These are phyloP conservation scores for Palaemon carinicauda DNA, from an alignment of 1,140 invertebrate genomes.

Conservation along the genomic window DNA sequence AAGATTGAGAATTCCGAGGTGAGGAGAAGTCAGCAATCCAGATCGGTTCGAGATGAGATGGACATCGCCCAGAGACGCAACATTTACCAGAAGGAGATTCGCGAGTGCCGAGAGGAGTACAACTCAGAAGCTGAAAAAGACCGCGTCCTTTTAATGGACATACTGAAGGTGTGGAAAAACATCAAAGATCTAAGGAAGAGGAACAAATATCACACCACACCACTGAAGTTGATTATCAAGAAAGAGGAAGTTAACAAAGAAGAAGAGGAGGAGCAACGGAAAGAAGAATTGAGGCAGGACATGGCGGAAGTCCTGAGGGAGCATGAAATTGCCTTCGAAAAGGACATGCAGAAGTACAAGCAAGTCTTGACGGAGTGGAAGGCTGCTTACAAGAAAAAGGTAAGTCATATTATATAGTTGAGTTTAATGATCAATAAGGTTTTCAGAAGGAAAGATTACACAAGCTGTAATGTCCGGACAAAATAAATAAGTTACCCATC, in stretches of 20 bases:
- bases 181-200: slow-evolving; percentile 6
- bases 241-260: slow-evolving; percentile 23
- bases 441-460: no score
- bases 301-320: slow-evolving; percentile 20
- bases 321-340: neutral
- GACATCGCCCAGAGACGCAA: neutral
- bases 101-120: slow-evolving; percentile 22
- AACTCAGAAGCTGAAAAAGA: slow-evolving; percentile 15
- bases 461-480: no score
- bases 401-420: neutral
- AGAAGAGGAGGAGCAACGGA: slow-evolving; percentile 32
- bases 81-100: slow-evolving; percentile 22
- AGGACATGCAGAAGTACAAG: slow-evolving; percentile 28
- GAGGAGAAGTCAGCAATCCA: neutral
- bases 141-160: neutral
- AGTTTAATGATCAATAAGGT: no score
- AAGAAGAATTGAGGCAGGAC: slow-evolving; percentile 27
- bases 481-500: no score
- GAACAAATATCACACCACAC: slow-evolving; percentile 7
- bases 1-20: neutral
- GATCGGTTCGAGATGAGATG: slow-evolving; percentile 15
- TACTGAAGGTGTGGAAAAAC: slow-evolving; percentile 14
- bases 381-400: slow-evolving; percentile 23
- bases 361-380: slow-evolving; percentile 22
- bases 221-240: slow-evolving; percentile 15